Conservation (phyloP, 2,113 vertebrate genomes). For the Grammomys dolichurus region DNA sequence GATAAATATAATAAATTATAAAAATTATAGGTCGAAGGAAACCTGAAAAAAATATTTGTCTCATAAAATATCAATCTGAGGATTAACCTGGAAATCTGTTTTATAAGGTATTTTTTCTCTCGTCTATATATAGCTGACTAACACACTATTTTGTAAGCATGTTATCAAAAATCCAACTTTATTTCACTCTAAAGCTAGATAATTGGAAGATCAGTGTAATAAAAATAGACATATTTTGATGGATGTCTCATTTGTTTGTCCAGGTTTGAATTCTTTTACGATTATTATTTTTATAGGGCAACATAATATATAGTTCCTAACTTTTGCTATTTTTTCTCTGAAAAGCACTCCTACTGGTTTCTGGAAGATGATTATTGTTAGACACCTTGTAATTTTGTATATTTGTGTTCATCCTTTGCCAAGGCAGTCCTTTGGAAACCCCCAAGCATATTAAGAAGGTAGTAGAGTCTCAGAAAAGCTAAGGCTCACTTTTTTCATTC, state of each 20-base stretch:
- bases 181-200: neutral
- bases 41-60: neutral
- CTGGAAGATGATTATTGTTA: neutral
- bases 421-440: neutral
- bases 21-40: neutral
- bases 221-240: neutral
- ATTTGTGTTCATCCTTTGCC: neutral
- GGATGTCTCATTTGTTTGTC: neutral
- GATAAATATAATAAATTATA: neutral
- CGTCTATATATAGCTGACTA: neutral
- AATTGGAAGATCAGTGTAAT: neutral
- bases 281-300: neutral
- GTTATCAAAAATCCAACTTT: neutral
- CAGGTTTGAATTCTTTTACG: neutral
- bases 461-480: neutral
- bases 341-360: neutral
- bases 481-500: neutral
- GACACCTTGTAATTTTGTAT: neutral
- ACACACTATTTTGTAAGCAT: neutral
- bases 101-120: neutral
- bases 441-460: neutral
- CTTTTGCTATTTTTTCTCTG: slow-evolving; percentile 28
- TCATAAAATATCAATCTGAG: neutral
- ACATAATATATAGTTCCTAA: neutral
- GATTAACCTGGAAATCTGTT: neutral